These are phyloP conservation scores for Empidonax alnorum DNA, from an alignment of 2,113 vertebrate species.

Conservation along the genomic window DNA sequence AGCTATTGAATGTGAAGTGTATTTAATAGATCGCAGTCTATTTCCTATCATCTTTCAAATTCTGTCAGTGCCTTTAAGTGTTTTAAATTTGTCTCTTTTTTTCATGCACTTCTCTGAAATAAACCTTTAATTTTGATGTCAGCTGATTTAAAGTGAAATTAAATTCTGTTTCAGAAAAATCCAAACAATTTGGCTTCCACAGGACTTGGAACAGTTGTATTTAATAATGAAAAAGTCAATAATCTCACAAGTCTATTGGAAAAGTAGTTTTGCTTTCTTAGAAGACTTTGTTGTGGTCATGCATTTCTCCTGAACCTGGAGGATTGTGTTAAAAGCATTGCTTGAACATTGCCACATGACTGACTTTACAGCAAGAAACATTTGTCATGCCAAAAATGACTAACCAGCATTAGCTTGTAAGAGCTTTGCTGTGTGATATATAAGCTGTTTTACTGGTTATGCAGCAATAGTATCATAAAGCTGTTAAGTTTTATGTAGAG, in stretches of 20 bases:
- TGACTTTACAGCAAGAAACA: neutral
- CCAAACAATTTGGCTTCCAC: neutral
- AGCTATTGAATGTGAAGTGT: neutral
- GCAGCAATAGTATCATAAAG: neutral
- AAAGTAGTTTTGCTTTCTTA: neutral
- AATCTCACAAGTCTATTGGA: neutral
- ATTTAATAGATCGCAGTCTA: neutral
- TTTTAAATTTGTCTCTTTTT: neutral
- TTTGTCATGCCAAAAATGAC: neutral
- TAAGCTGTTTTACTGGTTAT: neutral
- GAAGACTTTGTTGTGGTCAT: neutral
- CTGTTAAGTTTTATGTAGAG: neutral
- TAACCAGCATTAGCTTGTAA: neutral
- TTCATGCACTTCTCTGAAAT: neutral
- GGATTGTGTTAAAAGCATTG: neutral
- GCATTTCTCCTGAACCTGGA: neutral
- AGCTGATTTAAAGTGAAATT: neutral
- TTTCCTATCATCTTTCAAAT: neutral
- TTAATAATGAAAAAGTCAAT: neutral
- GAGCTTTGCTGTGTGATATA: neutral
- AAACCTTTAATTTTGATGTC: neutral
- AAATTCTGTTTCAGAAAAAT: constrained; percentile 13
- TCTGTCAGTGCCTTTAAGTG: neutral
- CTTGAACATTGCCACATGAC: neutral
- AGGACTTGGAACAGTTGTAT: neutral